These are phyloP conservation scores for Telenomus remus DNA, from an alignment of 1,140 invertebrate genomes.

Conservation along the genomic window DNA sequence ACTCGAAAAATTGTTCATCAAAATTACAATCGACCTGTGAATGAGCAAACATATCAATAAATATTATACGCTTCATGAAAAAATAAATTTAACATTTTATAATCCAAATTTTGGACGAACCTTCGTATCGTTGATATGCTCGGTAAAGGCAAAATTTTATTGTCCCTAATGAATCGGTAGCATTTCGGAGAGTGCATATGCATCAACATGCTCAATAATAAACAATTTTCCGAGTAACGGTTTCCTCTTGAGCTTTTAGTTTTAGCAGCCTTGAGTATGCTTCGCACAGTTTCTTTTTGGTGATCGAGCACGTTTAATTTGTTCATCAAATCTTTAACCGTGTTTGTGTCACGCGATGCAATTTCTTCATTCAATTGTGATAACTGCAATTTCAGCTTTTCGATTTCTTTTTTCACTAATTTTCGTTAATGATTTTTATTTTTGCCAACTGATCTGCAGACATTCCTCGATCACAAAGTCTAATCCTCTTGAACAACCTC, in stretches of 20 bases:
- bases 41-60: conserved; percentile 9
- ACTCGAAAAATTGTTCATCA: conserved; percentile 6
- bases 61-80: too few relatives aligned
- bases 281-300: neutral
- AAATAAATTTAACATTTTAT: too few relatives aligned
- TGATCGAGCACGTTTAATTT: conserved; percentile 8
- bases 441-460: conserved; percentile 6
- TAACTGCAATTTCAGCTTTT: conserved; percentile 5
- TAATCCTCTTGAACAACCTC: conserved; percentile 6
- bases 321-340: neutral
- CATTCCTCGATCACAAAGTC: conserved; percentile 1
- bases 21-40: conserved; percentile 11
- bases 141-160: conserved; percentile 44
- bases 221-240: conserved; percentile 37
- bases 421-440: neutral
- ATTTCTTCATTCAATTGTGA: conserved; percentile 4
- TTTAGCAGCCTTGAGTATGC: conserved; percentile 17
- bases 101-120: neutral
- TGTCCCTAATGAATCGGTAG: conserved; percentile 26
- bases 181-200: conserved; percentile 36
- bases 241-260: conserved; percentile 12
- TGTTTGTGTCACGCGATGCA: neutral
- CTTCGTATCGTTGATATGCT: conserved; percentile 31
- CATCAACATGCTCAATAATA: conserved; percentile 33
- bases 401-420: neutral